Base-by-base conservation (phyloP, 1,140 invertebrate species). In the Zaprionus tsacasi region DNA sequence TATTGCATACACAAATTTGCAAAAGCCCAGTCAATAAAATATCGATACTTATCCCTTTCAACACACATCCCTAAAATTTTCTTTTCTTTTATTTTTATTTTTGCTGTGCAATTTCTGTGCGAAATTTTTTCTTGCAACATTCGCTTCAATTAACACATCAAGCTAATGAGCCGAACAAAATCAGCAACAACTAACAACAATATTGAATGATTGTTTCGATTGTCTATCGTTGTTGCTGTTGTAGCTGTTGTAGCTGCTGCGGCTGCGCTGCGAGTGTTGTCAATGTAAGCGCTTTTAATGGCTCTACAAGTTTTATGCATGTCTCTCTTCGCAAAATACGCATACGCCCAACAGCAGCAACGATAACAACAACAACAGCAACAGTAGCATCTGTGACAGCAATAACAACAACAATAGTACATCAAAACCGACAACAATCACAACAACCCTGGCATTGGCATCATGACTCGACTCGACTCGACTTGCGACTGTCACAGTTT, bases 121-220 rank as follows among this genome's bases (percentile, higher is more conserved):
- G 52, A 48, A 61, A 45, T 65, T 66, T 76, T 65, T 8, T 50
- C 45, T 71, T 71, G 82, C 79, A 73, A 60, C 59, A 88, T 80
- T 82, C 81, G 77, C 67, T 71, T 76, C 82, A 87, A 89, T 89
- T 88, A 87, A 89, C 78, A 89, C 83, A 72, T 78, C 43, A 71
- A 55, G 50, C 69, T 59, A 72, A 77, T 82, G 64, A 76, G 79
- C 56, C 61, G 59, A 38, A 69, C 43, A 66, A 56, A 66, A 45
- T 43, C 55, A 57, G 40, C 60, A 63, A 68, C 52, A 82, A 68
- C 60, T 66, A 63, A 58, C 80, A 88, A 78, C 79, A 79, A 55
- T 59, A 74, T 76, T 76, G 66, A 56, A 70, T 76, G 73, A 79
- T 72, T 80, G 72, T 70, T 75, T 67, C 58, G 17, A 13, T 59